Conservation (phyloP, 2,797 vertebrate species). For the Melanogrammus aeglefinus region DNA sequence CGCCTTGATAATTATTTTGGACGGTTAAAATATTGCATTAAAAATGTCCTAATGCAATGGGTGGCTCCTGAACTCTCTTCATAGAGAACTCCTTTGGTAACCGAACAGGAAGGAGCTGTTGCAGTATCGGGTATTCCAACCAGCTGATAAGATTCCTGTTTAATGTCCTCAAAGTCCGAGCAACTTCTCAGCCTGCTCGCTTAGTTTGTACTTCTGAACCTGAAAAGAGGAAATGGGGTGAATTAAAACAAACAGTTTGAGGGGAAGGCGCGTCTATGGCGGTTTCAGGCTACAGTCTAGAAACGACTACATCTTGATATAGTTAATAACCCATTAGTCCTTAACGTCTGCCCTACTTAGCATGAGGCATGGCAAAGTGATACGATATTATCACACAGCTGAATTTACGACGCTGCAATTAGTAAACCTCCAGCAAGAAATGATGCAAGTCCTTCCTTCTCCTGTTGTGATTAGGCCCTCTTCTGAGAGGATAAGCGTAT, state of each 20-base stretch:
- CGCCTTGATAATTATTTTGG: background rate
- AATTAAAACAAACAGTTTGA: background rate
- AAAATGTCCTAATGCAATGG: background rate
- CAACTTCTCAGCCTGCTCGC: constrained; percentile 72
- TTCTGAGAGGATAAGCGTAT: no score
- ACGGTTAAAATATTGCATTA: background rate
- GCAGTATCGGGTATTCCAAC: background rate
- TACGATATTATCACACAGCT: background rate
- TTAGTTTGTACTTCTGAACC: constrained; percentile 87
- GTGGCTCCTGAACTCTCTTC: background rate
- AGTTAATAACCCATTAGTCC: background rate
- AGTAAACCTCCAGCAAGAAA: background rate
- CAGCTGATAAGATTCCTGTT: constrained; percentile 11
- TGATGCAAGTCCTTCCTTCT: background rate
- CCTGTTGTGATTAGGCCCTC: no score
- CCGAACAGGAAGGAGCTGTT: background rate
- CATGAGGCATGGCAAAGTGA: background rate
- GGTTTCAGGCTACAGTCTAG: no score
- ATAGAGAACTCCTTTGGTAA: background rate
- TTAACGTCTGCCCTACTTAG: background rate
- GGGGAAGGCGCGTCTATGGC: no score
- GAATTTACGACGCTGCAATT: background rate
- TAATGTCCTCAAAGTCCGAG: constrained; percentile 63
- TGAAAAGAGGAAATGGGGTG: constrained; percentile 51
- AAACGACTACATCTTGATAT: no score